These are phyloP conservation scores for Merluccius polli DNA, from an alignment of 2,797 vertebrate genomes.

Conservation along the genomic window DNA sequence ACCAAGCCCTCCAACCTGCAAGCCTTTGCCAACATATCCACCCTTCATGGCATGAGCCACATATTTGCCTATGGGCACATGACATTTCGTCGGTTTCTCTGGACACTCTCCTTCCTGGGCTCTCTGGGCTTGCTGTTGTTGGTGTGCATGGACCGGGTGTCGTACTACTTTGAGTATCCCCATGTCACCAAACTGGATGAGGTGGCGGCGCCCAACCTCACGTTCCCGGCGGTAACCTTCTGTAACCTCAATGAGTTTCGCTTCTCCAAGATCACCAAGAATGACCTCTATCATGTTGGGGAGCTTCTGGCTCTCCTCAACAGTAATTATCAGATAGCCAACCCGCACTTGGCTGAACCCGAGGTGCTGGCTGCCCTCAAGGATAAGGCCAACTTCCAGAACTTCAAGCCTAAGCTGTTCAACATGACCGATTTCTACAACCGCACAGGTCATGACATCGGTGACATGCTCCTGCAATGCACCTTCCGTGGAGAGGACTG, in stretches of 20 bases:
- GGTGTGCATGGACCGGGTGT: constrained; percentile 83
- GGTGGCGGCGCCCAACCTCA: constrained; percentile 80
- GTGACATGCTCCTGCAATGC: constrained; percentile 86
- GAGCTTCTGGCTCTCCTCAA: constrained; percentile 83
- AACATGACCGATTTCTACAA: constrained; percentile 91
- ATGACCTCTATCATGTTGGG: constrained; percentile 86
- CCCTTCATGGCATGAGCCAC: constrained; percentile 87
- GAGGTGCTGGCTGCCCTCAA: constrained; percentile 79
- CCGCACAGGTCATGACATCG: constrained; percentile 84
- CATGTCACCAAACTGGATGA: constrained; percentile 82
- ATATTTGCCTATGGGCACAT: constrained; percentile 84
- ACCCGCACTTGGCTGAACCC: constrained; percentile 80
- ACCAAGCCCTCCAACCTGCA: constrained; percentile 79
- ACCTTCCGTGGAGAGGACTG: constrained; percentile 82
- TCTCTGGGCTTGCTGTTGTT: constrained; percentile 79
- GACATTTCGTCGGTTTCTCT: constrained; percentile 82
- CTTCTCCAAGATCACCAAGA: constrained; percentile 84
- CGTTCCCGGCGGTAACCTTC: constrained; percentile 85
- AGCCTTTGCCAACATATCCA: constrained; percentile 83
- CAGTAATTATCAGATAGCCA: constrained; percentile 81
- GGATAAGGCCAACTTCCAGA: constrained; percentile 84
- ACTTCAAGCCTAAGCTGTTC: constrained; percentile 86
- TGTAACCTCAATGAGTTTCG: constrained; percentile 90
- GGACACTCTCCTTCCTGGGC: constrained; percentile 81
- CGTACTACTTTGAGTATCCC: constrained; percentile 82